Conservation (phyloP, 2,888 invertebrate species). For the Reticulitermes lucifugus region DNA sequence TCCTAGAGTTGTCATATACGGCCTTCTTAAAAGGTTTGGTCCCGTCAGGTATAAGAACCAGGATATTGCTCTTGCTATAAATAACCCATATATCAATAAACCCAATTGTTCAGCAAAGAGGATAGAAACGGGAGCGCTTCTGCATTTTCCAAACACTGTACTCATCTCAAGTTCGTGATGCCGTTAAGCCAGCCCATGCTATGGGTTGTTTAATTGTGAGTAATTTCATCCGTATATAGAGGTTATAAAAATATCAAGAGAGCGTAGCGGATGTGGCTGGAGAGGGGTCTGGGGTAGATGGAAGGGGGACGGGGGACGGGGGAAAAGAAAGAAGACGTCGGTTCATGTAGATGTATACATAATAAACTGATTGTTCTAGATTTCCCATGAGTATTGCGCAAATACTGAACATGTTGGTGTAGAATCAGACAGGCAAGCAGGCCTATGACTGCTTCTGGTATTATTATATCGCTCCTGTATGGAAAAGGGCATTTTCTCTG, state of each 20-base stretch:
- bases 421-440: slow-evolving; percentile 6
- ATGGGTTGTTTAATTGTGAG: slow-evolving; percentile 45
- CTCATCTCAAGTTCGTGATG: not conserved
- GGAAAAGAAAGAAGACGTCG: slow-evolving; percentile 32
- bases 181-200: not conserved
- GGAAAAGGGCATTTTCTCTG: slow-evolving; percentile 36
- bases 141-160: not conserved
- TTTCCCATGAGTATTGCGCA: slow-evolving; percentile 40
- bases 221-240: slow-evolving; percentile 44
- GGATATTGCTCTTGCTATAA: too few species aligned
- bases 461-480: not conserved
- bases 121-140: not conserved
- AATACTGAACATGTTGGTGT: slow-evolving; percentile 10
- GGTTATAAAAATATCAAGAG: slow-evolving; percentile 40
- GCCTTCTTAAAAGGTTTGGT: too few species aligned
- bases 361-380: slow-evolving; percentile 43
- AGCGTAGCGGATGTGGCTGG: slow-evolving; percentile 3
- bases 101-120: too few species aligned
- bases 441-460: not conserved
- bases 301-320: not conserved
- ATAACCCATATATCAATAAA: too few species aligned
- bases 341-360: slow-evolving; percentile 35
- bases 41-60: too few species aligned
- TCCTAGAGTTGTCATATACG: too few species aligned
- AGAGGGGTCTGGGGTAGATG: not conserved